Base-by-base conservation (phyloP, 2,888 invertebrate genomes). In the Odontomyia ornata region DNA sequence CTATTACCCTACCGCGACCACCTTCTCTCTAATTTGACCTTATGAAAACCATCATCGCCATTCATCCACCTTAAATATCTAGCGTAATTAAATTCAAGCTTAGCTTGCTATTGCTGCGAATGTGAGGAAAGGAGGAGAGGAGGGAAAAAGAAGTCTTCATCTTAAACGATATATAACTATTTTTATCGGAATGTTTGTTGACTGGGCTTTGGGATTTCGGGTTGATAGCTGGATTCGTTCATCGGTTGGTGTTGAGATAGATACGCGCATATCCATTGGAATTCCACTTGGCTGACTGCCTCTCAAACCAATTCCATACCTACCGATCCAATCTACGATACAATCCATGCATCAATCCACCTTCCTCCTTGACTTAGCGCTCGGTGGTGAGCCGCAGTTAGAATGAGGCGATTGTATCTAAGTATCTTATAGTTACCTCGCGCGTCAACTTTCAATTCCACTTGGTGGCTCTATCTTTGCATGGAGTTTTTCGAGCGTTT, bases 361-460 rank as follows among this genome's bases (percentile, higher is more conserved):
- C 21, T 36, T 65, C 65, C 65, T 65, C 65, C 21, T 36, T 65
- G 18, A n/a, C 30, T 27, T n/a, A 60, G 15, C 13, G 52, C 52
- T 18, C n/a, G n/a, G n/a, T n/a, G 52, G 3, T 9, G 52, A 52
- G n/a, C 27, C 15, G 23, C 27, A 27, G 36, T 36, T 36, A 36
- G 9, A 36, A 36, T 36, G 36, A 36, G 46, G 69, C 46, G 30
- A 30, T 69, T 23, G 69, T 47, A 47, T 25, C 46, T 30, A 47
- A 30, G 69, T 47, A 47, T 65, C 65, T n/a, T 64, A 27, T 64
- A 64, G 36, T 30, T 47, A 46, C 46, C n/a, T 69, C 18, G 28
- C 25, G 69, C 69, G 69, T n/a, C 69, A 69, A 69, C 69, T 69
- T 69, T 69, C 69, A 69, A 69, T 69, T 69, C 69, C 69, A 69